Conservation (phyloP, 2,113 vertebrate species). For the Aspidoscelis tigris region DNA sequence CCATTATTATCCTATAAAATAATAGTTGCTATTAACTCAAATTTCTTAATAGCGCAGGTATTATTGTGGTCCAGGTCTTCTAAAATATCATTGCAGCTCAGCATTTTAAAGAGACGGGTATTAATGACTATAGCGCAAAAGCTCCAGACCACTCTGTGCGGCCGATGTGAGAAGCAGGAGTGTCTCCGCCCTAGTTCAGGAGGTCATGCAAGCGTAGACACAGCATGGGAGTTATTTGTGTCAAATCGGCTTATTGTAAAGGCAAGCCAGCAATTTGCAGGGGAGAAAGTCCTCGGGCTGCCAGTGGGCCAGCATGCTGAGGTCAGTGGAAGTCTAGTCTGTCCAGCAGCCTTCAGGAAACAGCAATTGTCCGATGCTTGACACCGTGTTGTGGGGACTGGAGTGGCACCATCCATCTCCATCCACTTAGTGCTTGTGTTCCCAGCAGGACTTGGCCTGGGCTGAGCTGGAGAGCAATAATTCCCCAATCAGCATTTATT, state of each 20-base stretch:
- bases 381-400: constrained; percentile 72
- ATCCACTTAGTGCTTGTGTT: constrained; percentile 72
- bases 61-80: neutral
- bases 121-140: neutral
- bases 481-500: constrained; percentile 28
- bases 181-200: constrained; percentile 68
- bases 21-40: neutral
- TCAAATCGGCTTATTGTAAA: constrained; percentile 77
- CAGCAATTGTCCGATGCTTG: constrained; percentile 81
- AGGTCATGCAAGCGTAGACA: constrained; percentile 76
- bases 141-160: constrained; percentile 48
- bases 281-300: constrained; percentile 65
- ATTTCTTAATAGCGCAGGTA: neutral
- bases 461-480: neutral
- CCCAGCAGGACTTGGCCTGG: constrained; percentile 49
- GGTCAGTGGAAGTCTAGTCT: constrained; percentile 78
- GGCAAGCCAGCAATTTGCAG: constrained; percentile 72
- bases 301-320: constrained; percentile 69
- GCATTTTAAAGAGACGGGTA: neutral
- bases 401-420: constrained; percentile 81
- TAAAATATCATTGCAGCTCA: neutral
- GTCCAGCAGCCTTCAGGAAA: constrained; percentile 78
- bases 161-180: constrained; percentile 25
- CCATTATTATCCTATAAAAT: neutral
- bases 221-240: constrained; percentile 76